phyloP scores from a whole-genome alignment of 2,113 vertebrate species.

The Arenaria interpres region DNA sequence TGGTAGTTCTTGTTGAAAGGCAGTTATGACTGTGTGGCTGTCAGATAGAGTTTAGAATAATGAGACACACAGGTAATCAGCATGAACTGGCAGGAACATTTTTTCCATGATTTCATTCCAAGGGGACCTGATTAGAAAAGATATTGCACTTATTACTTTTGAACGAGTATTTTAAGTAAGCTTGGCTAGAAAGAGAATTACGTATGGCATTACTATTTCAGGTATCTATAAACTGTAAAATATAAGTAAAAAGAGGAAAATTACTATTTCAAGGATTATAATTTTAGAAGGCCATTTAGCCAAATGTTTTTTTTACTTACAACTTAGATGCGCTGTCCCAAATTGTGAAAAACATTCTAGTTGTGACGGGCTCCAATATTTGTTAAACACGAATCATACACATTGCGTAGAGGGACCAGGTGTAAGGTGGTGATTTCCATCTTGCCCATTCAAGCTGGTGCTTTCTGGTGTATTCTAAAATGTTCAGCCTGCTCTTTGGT shows the following conservation, averaged over 20 bases:
- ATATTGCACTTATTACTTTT: slow-evolving; percentile 30
- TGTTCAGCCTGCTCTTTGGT: not conserved
- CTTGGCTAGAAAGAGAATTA: slow-evolving; percentile 44
- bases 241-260: not conserved
- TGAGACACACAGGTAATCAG: slow-evolving; percentile 41
- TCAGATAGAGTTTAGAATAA: slow-evolving; percentile 54
- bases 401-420: accelerated
- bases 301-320: not conserved
- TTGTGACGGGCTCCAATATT: not conserved
- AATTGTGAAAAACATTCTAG: not conserved
- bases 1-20: slow-evolving; percentile 57
- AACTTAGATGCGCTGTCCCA: not conserved
- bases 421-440: not conserved
- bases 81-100: slow-evolving; percentile 22
- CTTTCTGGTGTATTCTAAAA: not conserved
- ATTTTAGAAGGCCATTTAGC: not conserved
- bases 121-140: slow-evolving; percentile 52
- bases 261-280: not conserved
- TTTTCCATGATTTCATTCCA: slow-evolving; percentile 39
- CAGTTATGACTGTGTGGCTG: slow-evolving; percentile 17
- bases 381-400: not conserved
- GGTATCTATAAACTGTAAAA: slow-evolving; percentile 1
- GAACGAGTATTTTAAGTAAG: slow-evolving; percentile 38
- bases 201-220: slow-evolving; percentile 18
- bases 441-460: accelerated